phyloP scores from a whole-genome alignment of 1,140 invertebrate genomes.

The Drosophila suzukii region DNA sequence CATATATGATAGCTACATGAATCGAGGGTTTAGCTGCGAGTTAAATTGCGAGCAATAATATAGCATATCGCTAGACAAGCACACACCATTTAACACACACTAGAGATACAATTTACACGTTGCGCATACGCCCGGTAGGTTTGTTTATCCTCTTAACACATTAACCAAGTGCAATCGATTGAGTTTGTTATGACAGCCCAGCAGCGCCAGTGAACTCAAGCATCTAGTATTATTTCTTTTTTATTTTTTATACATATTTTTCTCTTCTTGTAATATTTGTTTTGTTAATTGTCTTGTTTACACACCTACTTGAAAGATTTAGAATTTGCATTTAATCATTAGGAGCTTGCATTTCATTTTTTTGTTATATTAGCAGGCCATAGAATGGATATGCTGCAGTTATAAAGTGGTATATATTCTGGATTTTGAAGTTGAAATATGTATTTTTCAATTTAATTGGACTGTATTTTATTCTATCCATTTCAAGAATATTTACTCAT shows the following conservation, averaged over 20 bases:
- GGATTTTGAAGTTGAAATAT: neutral
- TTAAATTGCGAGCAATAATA: constrained; percentile 42
- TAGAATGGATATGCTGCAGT: neutral
- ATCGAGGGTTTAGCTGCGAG: constrained; percentile 22
- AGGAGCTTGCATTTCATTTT: constrained; percentile 43
- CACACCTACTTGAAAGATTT: constrained; percentile 59
- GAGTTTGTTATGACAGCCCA: constrained; percentile 25
- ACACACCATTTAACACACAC: constrained; percentile 31
- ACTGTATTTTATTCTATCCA: too few species aligned
- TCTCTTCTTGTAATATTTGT: constrained; percentile 16
- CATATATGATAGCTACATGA: constrained; percentile 5
- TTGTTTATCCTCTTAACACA: constrained; percentile 47
- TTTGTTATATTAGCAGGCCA: constrained; percentile 14
- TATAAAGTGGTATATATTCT: neutral
- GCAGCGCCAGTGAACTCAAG: constrained; percentile 25
- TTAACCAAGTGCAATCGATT: constrained; percentile 43
- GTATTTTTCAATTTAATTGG: neutral
- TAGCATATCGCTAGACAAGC: constrained; percentile 20
- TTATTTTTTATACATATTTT: constrained; percentile 1
- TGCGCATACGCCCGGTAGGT: constrained; percentile 47
- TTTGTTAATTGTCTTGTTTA: constrained; percentile 49
- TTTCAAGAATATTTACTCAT: neutral
- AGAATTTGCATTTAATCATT: constrained; percentile 18
- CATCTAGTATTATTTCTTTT: constrained; percentile 37
- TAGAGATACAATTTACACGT: constrained; percentile 17